Evolutionary conservation across 2,113 vertebrate species (phyloP), one percentile per base, ranked within the genome.

Genomic region (Ailuropoda melanoleuca): DNA sequence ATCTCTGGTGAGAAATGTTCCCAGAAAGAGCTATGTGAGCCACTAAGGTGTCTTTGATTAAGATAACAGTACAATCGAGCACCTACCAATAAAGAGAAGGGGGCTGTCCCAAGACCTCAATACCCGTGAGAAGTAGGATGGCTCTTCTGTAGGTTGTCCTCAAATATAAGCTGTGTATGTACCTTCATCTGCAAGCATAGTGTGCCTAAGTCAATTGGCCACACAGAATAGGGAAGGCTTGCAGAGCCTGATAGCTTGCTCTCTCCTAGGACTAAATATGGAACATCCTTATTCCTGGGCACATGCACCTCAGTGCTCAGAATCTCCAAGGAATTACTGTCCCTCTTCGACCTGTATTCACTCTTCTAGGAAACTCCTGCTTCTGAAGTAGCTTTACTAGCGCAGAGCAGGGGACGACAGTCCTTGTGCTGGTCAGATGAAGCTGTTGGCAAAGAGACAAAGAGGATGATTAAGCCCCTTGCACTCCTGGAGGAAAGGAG

Each of bases 251-350:
- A 17, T 1, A 11, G 24, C 62, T 11, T n/a, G 17, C 29, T 48
- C n/a, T 17, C 66, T 48, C 21, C n/a, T 9, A 48, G 55, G 5
- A 68, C 19, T 77, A 31, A 39, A 21, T 0, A 0, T 1, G 24
- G 37, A 34, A 0, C 34, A 43, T 26, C 21, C 70, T 46, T 46
- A n/a, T 24, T 50, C 15, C 24, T 48, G 24, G 43, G 23, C 31
- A 21, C 3, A 34, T 31, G 13, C 1, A 26, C 8, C 37, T 48
- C 31, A 6, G 60, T 46, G 53, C 18, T 48, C 12, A 56, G 56
- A n/a, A 23, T 62, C 58, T 82, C 15, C 48, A 43, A 56, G 48
- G 53, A 62, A 14, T 62, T 23, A 1, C 3, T 4, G 15, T 19
- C 34, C 13, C 46, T 66, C 18, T n/a, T 66, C 0, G n/a, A 34